These are phyloP conservation scores for Denticeps clupeoides DNA, from an alignment of 2,797 vertebrate species.

Conservation along the genomic window DNA sequence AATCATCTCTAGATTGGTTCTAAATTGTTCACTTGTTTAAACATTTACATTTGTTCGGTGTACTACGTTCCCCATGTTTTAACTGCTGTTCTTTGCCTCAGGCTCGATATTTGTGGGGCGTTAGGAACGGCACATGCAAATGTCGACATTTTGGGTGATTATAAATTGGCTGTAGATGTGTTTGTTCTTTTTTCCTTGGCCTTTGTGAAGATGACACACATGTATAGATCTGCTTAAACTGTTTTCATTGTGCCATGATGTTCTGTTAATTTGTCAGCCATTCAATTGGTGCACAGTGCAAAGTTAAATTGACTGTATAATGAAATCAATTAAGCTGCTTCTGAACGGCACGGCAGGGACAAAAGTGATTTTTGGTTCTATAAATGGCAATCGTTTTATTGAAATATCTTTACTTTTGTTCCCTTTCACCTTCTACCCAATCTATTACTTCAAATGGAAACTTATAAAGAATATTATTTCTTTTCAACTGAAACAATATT, in stretches of 20 bases:
- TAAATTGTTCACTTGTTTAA: too few species aligned
- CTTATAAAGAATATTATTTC: too few species aligned
- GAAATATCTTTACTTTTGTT: constrained; percentile 1
- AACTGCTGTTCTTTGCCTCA: too few species aligned
- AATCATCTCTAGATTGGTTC: too few species aligned
- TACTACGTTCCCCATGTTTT: too few species aligned
- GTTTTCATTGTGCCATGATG: constrained; percentile 9
- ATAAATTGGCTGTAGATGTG: neutral
- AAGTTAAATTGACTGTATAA: constrained; percentile 12
- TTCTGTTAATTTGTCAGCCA: constrained; percentile 8
- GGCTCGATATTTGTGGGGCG: too few species aligned
- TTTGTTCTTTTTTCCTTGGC: neutral
- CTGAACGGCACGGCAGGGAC: constrained; percentile 3
- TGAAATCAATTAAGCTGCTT: constrained; percentile 9
- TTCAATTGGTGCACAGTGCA: constrained; percentile 4
- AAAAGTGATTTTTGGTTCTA: constrained; percentile 7
- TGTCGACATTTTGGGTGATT: neutral
- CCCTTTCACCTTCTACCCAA: neutral
- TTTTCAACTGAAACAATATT: too few species aligned
- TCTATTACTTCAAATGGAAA: too few species aligned
- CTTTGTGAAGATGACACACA: neutral
- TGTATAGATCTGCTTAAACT: constrained; percentile 8
- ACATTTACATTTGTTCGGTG: too few species aligned
- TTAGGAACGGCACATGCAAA: neutral
- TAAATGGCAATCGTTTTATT: neutral